These are phyloP conservation scores for Caenorhabditis sp. DNA, from an alignment of 2,888 invertebrate genomes.

Conservation along the genomic window DNA sequence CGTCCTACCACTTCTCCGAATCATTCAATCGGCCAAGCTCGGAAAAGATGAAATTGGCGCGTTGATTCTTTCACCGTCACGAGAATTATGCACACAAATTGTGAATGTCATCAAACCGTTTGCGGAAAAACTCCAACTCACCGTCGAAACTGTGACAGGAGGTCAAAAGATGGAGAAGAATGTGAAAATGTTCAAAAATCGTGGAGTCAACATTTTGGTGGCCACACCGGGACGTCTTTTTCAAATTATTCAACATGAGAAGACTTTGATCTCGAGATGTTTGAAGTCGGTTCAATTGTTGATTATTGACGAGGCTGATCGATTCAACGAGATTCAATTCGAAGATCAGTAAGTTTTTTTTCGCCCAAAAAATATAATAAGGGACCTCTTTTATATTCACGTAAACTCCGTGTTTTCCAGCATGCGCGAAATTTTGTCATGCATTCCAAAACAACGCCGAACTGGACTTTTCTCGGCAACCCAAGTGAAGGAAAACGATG, in stretches of 20 bases:
- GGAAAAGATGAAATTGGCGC: conserved; percentile 78
- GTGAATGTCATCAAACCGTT: conserved; percentile 72
- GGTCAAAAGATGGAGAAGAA: conserved; percentile 48
- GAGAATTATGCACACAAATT: conserved; percentile 92
- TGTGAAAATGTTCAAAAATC: conserved; percentile 52
- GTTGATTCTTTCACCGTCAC: conserved; percentile 90
- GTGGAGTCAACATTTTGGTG: conserved; percentile 80
- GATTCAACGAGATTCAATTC: conserved; percentile 90
- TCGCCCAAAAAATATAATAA: too few relatives aligned
- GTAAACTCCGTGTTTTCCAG: conserved; percentile 70
- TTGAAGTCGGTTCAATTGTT: conserved; percentile 77
- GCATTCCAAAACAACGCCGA: conserved; percentile 88
- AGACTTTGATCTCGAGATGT: conserved; percentile 29
- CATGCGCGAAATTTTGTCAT: conserved; percentile 86
- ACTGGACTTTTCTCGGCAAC: conserved; percentile 99
- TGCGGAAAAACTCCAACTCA: conserved; percentile 42
- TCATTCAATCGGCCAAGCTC: conserved; percentile 73
- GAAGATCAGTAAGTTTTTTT: conserved; percentile 73
- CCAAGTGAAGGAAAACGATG: conserved; percentile 90
- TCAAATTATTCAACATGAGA: conserved; percentile 76
- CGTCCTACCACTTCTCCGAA: conserved; percentile 87
- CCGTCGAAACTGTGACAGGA: conserved; percentile 72
- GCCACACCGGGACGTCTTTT: conserved; percentile 93
- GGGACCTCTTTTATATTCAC: too few relatives aligned
- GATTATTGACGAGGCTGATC: conserved; percentile 94